Conservation (phyloP, 2,888 invertebrate species). For the Prionchulus punctatus region DNA sequence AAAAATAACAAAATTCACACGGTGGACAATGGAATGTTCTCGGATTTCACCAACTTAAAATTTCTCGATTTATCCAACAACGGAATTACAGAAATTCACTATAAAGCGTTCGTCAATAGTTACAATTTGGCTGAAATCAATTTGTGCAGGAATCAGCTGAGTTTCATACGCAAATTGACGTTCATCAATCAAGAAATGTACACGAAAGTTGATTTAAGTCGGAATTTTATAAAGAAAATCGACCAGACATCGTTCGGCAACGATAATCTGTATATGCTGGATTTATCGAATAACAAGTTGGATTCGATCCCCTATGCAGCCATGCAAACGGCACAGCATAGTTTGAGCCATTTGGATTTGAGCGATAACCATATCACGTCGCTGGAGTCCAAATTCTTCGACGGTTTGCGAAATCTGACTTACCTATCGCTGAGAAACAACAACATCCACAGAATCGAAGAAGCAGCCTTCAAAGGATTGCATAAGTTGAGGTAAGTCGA, state of each 20-base stretch:
- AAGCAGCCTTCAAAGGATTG: conserved; percentile 22
- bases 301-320: neutral
- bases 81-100: conserved; percentile 28
- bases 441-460: conserved; percentile 24
- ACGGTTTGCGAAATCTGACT: conserved; percentile 19
- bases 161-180: neutral
- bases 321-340: conserved; percentile 18
- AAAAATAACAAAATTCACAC: neutral
- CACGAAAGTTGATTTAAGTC: conserved; percentile 14
- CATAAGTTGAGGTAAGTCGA: conserved; percentile 15
- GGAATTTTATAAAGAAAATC: conserved; percentile 22
- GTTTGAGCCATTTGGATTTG: conserved; percentile 11
- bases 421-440: conserved; percentile 19
- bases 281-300: conserved; percentile 11
- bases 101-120: neutral
- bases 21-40: conserved; percentile 38
- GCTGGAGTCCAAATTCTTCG: conserved; percentile 16
- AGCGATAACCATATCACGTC: conserved; percentile 14
- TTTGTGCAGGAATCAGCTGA: neutral
- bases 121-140: neutral
- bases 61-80: conserved; percentile 43
- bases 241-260: conserved; percentile 22
- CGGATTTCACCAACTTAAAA: conserved; percentile 49
- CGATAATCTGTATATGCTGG: conserved; percentile 7
- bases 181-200: neutral